A percentile compares a stretch with the other conserved stretches of the same genome.
Conservation (phyloP, 2,113 vertebrate species). For the Petrocephalus microphthalmus region DNA sequence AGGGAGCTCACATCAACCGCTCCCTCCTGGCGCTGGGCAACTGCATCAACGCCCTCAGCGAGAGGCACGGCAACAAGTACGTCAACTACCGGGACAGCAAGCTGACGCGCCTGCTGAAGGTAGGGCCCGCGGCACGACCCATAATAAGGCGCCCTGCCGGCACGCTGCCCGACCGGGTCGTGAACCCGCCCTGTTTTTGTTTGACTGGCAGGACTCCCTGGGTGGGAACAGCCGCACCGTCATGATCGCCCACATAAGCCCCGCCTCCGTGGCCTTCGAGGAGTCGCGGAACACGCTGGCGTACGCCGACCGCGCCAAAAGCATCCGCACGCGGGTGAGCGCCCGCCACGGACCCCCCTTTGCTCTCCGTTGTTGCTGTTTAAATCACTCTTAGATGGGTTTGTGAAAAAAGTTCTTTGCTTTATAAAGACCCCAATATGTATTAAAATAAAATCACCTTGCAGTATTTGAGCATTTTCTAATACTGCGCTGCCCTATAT, state of each 20-base stretch:
- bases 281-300: slow-evolving; percentile 83
- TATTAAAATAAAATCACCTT: no score
- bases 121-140: slow-evolving; percentile 29
- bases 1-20: slow-evolving; percentile 89
- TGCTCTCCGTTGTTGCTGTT: no score
- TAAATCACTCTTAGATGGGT: no score
- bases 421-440: no score
- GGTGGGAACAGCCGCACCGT: slow-evolving; percentile 83
- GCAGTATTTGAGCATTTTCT: no score
- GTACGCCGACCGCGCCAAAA: slow-evolving; percentile 84
- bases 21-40: slow-evolving; percentile 87
- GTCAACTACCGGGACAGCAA: slow-evolving; percentile 92
- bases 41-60: slow-evolving; percentile 87
- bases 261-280: slow-evolving; percentile 78
- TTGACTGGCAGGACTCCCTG: slow-evolving; percentile 70
- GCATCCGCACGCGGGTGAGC: slow-evolving; percentile 76
- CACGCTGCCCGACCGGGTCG: background rate
- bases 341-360: background rate
- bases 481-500: no score
- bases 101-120: slow-evolving; percentile 85
- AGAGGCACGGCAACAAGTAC: slow-evolving; percentile 70
- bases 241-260: slow-evolving; percentile 92
- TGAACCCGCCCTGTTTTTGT: background rate
- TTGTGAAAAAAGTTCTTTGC: no score
- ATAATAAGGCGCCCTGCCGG: background rate